A percentile compares a stretch with the other conserved stretches of the same genome.
phyloP scores from a whole-genome alignment of 1,140 invertebrate species.

The Nephila pilipes region DNA sequence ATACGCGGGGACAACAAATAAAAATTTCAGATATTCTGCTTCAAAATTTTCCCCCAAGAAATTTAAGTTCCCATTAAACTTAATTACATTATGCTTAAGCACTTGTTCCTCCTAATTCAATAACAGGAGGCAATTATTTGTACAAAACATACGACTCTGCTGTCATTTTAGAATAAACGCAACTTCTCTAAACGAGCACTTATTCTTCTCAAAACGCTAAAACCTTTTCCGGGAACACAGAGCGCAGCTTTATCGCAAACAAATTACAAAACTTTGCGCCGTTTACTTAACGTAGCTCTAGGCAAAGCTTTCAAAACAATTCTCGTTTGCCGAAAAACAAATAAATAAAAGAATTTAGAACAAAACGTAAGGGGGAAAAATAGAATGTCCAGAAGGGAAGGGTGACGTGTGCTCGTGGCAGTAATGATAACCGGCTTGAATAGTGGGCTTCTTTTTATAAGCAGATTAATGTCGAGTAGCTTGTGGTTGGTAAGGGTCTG shows the following conservation, averaged over 20 bases:
- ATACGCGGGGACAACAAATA: no score
- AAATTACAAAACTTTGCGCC: not conserved
- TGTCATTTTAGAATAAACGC: not conserved
- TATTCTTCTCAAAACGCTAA: not conserved
- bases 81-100: not conserved
- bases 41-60: not conserved
- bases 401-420: slow-evolving; percentile 54
- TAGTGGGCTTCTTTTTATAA: not conserved
- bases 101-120: no score
- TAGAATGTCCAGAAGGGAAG: not conserved
- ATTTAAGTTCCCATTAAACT: not conserved
- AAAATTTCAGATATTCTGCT: no score
- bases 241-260: not conserved
- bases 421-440: slow-evolving; percentile 53
- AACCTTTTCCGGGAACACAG: not conserved
- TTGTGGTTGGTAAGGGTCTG: not conserved
- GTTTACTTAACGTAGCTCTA: not conserved
- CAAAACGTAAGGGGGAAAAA: not conserved
- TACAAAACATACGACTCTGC: not conserved
- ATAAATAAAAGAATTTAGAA: not conserved
- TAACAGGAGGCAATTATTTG: no score
- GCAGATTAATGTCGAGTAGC: slow-evolving; percentile 60
- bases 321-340: not conserved
- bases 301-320: not conserved
- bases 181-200: not conserved